Conservation (phyloP, 2,888 invertebrate genomes). For the Scelioninae gen. 1 region DNA sequence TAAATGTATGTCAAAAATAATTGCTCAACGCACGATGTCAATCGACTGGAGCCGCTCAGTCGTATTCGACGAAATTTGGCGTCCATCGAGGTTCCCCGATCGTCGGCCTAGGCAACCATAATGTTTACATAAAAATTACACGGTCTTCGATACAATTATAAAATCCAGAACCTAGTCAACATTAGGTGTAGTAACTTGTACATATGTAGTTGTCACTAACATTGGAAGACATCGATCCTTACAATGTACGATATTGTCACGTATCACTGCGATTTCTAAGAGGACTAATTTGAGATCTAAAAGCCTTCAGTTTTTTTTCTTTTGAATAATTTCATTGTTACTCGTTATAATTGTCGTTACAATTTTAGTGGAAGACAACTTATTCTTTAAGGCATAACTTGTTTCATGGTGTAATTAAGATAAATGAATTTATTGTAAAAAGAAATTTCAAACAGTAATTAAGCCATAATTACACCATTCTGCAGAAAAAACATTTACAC, state of each 20-base stretch:
- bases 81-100: slow-evolving; percentile 28
- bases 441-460: too few species aligned
- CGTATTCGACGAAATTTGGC: slow-evolving; percentile 24
- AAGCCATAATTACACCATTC: too few species aligned
- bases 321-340: slow-evolving; percentile 24
- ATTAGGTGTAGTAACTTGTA: slow-evolving; percentile 77
- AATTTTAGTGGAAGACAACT: slow-evolving; percentile 40
- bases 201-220: slow-evolving; percentile 73
- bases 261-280: slow-evolving; percentile 69
- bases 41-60: slow-evolving; percentile 13
- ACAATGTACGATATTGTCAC: slow-evolving; percentile 77
- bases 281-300: slow-evolving; percentile 65
- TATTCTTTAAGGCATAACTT: slow-evolving; percentile 21
- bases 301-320: slow-evolving; percentile 56
- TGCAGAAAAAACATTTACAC: too few species aligned
- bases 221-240: slow-evolving; percentile 80
- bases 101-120: slow-evolving; percentile 47
- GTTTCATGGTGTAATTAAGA: background rate
- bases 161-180: slow-evolving; percentile 81
- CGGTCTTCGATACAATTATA: slow-evolving; percentile 78
- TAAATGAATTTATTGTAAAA: too few species aligned
- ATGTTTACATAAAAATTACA: slow-evolving; percentile 74
- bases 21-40: slow-evolving; percentile 1
- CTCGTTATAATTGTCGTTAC: slow-evolving; percentile 16
- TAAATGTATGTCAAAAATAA: slow-evolving; percentile 54